phyloP scores from a whole-genome alignment of 2,888 invertebrate species.

The Campoplex nolae region DNA sequence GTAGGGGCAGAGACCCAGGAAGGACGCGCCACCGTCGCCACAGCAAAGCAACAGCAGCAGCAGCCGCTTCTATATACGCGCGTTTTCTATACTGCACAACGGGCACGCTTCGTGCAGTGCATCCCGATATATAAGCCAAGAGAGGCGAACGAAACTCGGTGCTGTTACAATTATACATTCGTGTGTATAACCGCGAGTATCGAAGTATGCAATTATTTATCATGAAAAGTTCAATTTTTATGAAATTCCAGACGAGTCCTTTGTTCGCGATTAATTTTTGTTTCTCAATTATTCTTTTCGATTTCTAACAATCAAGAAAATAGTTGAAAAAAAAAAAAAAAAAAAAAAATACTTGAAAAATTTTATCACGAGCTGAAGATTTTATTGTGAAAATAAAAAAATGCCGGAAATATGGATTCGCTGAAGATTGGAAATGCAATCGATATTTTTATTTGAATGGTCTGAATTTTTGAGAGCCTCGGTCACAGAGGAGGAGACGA shows the following conservation, averaged over 20 bases:
- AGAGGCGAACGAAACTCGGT: conserved; percentile 29
- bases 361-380: no score
- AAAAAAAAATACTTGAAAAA: no score
- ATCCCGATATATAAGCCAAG: conserved; percentile 45
- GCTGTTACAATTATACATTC: conserved; percentile 13
- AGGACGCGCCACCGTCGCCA: conserved; percentile 78
- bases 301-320: no score
- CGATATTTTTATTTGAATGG: not conserved
- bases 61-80: conserved; percentile 31
- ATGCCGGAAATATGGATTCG: not conserved
- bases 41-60: conserved; percentile 34
- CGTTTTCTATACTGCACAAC: conserved; percentile 51
- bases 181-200: not conserved
- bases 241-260: not conserved
- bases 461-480: not conserved
- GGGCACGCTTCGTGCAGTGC: conserved; percentile 55
- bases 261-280: not conserved
- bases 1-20: conserved; percentile 84
- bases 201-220: not conserved
- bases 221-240: not conserved
- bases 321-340: no score
- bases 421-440: not conserved
- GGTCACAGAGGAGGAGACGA: no score
- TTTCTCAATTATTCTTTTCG: not conserved
- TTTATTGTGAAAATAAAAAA: no score